phyloP scores from a whole-genome alignment of 2,113 vertebrate species.

The Nettapus auritus region DNA sequence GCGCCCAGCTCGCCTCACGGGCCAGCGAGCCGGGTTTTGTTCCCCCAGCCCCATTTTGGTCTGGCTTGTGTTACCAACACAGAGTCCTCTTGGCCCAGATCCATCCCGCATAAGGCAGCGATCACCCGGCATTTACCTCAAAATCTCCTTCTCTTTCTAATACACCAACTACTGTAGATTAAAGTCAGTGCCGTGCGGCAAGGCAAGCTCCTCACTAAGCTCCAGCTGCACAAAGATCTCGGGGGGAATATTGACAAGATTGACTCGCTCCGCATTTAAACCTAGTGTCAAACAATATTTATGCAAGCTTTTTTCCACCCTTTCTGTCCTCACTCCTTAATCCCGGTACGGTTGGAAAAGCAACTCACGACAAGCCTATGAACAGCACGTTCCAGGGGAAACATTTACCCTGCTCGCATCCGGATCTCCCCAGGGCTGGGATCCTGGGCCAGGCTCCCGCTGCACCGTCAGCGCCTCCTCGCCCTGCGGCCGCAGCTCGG shows the following conservation, averaged over 20 bases:
- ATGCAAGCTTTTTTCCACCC: background rate
- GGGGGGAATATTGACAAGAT: background rate
- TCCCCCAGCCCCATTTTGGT: background rate
- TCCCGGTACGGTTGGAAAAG: background rate
- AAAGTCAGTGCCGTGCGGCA: background rate
- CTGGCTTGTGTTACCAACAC: background rate
- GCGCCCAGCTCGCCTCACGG: background rate
- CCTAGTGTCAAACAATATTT: conserved; percentile 22
- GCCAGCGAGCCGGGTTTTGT: background rate
- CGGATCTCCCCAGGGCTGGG: background rate
- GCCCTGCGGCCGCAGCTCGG: background rate
- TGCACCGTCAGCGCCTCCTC: background rate
- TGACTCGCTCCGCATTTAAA: conserved; percentile 32
- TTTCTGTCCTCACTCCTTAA: conserved; percentile 30
- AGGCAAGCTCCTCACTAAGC: background rate
- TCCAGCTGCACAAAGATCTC: background rate
- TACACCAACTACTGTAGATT: background rate
- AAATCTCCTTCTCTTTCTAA: background rate
- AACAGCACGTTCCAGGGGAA: background rate
- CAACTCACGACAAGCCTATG: background rate
- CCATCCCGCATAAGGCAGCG: background rate
- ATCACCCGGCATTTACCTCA: conserved; percentile 5
- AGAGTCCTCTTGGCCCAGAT: background rate
- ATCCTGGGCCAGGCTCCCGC: background rate
- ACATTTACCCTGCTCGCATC: conserved; percentile 3